Base-by-base conservation (phyloP, 30 jellyfish, hydroid and myxozoan genomes). In the Catostylus mosaicus region DNA sequence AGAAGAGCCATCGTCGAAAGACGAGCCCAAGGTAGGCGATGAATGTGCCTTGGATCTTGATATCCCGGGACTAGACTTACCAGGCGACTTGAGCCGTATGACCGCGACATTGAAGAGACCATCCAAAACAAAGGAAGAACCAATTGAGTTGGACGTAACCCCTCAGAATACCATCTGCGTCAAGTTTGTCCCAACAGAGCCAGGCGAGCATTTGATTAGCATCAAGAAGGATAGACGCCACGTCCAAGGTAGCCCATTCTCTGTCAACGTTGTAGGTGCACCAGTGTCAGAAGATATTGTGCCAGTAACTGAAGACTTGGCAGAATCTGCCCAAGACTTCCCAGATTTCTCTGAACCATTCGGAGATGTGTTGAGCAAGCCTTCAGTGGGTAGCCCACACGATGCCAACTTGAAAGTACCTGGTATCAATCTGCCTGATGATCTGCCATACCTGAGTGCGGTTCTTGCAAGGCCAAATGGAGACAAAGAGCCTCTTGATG, bases 191-290 rank as follows among this genome's bases (percentile, higher is more conserved):
- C 99, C 99, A 18, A 76, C 78, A 34, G 93, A 94, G 77, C 93
- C 99, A 3, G 99, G 99, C 20, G 91, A 82, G 73, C 99, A 94
- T 63, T 84, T 71, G 82, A 73, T 94, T 46, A 65, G 96, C 81
- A 85, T 94, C 47, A 89, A 80, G 87, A 95, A 95, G 47, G 82
- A 89, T 62, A 91, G 97, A 1, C 72, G 75, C 29, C 99, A 85
- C 67, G 99, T 95, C 50, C 68, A 92, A 30, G 97, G 97, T 45
- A 89, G 98, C 22, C 99, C 99, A 20, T 95, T 95, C 83, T 73
- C 89, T 40, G 96, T 95, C 23, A 89, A 78, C 24, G 97, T 95
- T 2, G 99, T 56, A 24, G 96, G 72, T 3, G 92, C 96, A 26
- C 98, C 96, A 0, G 64, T 73, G 22, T 64, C 86, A 9, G 98